Evolutionary conservation across 2,888 invertebrate genomes (phyloP), one percentile per base, ranked within the genome.

Genomic region (Amphipyra berbera): DNA sequence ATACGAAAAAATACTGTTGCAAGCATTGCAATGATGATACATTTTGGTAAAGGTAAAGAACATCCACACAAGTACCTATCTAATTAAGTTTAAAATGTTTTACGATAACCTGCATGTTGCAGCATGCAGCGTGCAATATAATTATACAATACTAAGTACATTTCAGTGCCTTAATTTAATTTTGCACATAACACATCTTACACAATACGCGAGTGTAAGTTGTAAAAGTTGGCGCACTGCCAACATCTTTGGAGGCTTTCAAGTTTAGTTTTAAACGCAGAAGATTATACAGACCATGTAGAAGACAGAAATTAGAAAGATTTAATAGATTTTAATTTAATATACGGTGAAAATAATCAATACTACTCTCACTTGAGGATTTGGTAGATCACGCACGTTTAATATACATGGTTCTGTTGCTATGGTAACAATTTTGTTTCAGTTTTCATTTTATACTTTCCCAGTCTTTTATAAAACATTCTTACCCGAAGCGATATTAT

Each of bases 191-290:
- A 73, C 50, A 68, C 60, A 42, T 56, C 33, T 46, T 48, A 55
- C 41, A 66, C 73, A 73, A 57, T 61, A 50, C 42, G 41, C 50
- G 35, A 27, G 55, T 53, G 41, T 61, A 13, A 66, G 48, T 73
- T 44, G 33, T 45, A 50, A 45, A 59, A 58, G 46, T 52, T 74
- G 78, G 76, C 62, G 4, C 47, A 0, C 8, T 9, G 62, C 78
- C 76, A 74, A 49, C 46, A 41, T 41, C 45, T 74, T 46, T 46
- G 59, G 33, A 60, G 61, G 50, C 64, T 67, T 49, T 38, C 58
- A 56, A 70, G 53, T 61, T 49, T 61, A 53, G 64, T 69, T 48
- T 65, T 60, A 61, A 49, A 61, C 45, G 15, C 46, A 37, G 47
- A 52, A 56, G 33, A 61, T 65, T 73, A 62, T 55, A 40, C 35